Base-by-base conservation (phyloP, 2,797 vertebrate species). In the Spondyliosoma cantharus region DNA sequence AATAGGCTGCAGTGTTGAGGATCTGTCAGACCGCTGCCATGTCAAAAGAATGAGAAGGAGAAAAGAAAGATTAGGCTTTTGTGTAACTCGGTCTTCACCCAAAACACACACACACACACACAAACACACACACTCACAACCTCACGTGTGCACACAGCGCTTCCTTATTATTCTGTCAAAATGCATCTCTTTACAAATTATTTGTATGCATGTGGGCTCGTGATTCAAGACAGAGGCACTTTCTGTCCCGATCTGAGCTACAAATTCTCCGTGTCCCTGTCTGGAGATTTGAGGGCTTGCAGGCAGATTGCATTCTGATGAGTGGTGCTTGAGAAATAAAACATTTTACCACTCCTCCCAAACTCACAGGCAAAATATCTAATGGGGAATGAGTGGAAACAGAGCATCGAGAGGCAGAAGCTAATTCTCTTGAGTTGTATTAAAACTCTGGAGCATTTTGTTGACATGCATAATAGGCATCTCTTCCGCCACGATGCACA, bases 291-390 rank as follows among this genome's bases (percentile, higher is more conserved):
- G 82, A 90, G 70, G 73, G 69, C 79, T 87, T 61, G 63, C 43
- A 78, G 66, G 83, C 79, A 78, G 84, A 89, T 86, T 89, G 88
- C 83, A 87, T 90, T 88, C 83, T 90, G 85, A 92, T 89, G 85
- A 92, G 89, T 74, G 71, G 75, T 56, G 82, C 85, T 90, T 68
- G 70, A 88, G 78, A 85, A 86, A 87, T 86, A 89, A 37, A 90
- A 93, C 76, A 65, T 56, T 86, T 85, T 69, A 77, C 29, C 57
- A 71, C 61, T 80, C 62, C n/a, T 66, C 22, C 53, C 61, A 69
- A 80, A 82, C 42, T 61, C 76, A 77, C 58, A 57, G 25, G 58
- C 46, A 86, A 80, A 67, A 78, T 67, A 37, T 80, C 54, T 60
- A 66, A 83, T 70, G 61, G 37, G 65, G 71, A 73, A 80, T 27